These are phyloP conservation scores for Drosophila greeni DNA, from an alignment of 2,888 invertebrate species.

Conservation along the genomic window DNA sequence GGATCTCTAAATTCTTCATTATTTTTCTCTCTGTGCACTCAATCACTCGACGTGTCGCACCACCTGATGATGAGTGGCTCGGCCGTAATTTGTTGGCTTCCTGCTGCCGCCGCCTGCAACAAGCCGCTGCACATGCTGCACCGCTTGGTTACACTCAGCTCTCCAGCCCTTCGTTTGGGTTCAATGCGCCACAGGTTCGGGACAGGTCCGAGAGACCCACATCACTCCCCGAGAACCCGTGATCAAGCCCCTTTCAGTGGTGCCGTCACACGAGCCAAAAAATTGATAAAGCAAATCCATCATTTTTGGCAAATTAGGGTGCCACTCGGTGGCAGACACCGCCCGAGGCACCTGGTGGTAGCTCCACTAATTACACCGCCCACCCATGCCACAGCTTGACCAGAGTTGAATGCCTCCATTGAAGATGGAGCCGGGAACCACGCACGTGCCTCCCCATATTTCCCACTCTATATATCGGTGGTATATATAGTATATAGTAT, in stretches of 20 bases:
- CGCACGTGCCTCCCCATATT: constrained; percentile 33
- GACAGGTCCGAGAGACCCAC: constrained; percentile 19
- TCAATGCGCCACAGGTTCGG: constrained; percentile 57
- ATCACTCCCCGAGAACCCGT: constrained; percentile 9
- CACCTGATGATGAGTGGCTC: constrained; percentile 48
- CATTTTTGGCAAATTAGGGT: constrained; percentile 62
- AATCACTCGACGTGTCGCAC: constrained; percentile 44
- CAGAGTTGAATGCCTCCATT: constrained; percentile 35
- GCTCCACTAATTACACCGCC: constrained; percentile 37
- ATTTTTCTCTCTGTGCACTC: constrained; percentile 12
- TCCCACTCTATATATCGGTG: constrained; percentile 1
- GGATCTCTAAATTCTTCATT: background rate
- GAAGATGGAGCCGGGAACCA: constrained; percentile 4
- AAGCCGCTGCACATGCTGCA: constrained; percentile 72
- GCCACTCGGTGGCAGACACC: constrained; percentile 66
- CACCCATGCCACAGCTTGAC: constrained; percentile 32
- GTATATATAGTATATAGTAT: constrained; percentile 8
- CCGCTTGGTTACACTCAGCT: constrained; percentile 61
- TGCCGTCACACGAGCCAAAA: constrained; percentile 38
- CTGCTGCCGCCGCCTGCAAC: constrained; percentile 64
- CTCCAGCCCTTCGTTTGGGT: constrained; percentile 39
- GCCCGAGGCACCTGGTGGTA: constrained; percentile 13
- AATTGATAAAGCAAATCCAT: constrained; percentile 65
- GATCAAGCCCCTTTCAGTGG: constrained; percentile 17
- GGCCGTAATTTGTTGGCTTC: constrained; percentile 69